Percentiles rank a stretch among this genome's conserved stretches.
Evolutionary conservation across 2,113 vertebrate species (phyloP).

Genomic region (Prionailurus viverrinus): DNA sequence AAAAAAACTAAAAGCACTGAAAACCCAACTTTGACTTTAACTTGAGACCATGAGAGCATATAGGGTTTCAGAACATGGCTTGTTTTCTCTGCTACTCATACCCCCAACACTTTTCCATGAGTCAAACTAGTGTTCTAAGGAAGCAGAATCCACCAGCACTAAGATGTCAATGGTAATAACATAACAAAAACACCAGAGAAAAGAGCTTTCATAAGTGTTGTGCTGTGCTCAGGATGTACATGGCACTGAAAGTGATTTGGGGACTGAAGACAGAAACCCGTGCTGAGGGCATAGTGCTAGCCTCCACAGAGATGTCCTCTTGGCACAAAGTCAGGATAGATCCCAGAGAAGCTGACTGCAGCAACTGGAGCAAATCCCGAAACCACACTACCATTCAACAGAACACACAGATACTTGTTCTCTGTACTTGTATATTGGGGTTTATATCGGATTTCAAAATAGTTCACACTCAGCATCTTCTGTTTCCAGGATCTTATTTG

Average conservation of each 20-base stretch:
- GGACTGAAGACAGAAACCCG: not conserved
- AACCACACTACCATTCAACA: conserved; percentile 37
- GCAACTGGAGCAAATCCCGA: conserved; percentile 25
- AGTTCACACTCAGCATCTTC: conserved; percentile 64
- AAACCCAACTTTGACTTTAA: not conserved
- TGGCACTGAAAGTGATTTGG: not conserved
- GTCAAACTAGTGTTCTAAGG: not conserved
- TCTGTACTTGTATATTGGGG: conserved; percentile 23
- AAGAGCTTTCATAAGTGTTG: not conserved
- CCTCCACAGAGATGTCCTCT: not conserved
- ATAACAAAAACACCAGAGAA: not conserved
- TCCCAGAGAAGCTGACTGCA: conserved; percentile 53
- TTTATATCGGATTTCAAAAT: conserved; percentile 72
- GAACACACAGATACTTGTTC: conserved; percentile 56
- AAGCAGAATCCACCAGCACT: not conserved
- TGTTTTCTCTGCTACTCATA: not conserved
- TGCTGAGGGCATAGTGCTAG: not conserved
- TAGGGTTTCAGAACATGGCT: not conserved
- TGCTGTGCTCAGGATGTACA: not conserved
- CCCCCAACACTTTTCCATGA: not conserved
- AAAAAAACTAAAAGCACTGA: not conserved
- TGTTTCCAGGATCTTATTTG: conserved; percentile 41
- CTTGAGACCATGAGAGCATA: not conserved
- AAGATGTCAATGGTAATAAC: not conserved
- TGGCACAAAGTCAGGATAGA: not conserved